A percentile compares a stretch with the other conserved stretches of the same genome.
These are phyloP conservation scores for Pantala flavescens DNA, from an alignment of 1,140 invertebrate species.

Conservation along the genomic window DNA sequence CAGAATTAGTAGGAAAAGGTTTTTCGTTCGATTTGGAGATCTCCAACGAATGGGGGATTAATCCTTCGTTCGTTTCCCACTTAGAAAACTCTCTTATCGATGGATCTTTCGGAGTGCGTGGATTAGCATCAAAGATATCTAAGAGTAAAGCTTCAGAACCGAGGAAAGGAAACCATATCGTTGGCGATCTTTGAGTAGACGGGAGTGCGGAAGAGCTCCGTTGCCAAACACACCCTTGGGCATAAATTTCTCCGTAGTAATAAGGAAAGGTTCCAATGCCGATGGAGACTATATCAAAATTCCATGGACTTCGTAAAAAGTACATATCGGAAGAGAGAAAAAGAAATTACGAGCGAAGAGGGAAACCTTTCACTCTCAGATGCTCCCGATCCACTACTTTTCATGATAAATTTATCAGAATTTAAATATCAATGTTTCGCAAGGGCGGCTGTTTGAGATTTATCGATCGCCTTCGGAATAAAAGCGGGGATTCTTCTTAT, in stretches of 20 bases:
- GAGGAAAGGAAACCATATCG: no score
- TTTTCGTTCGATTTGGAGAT: no score
- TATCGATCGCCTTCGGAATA: conserved; percentile 4
- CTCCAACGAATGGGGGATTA: no score
- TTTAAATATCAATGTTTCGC: conserved; percentile 4
- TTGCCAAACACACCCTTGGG: background rate
- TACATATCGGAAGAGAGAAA: no score
- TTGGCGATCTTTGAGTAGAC: no score
- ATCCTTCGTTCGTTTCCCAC: no score
- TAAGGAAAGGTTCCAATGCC: background rate
- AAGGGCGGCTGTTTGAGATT: background rate
- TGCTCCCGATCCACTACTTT: background rate
- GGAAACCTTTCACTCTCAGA: background rate
- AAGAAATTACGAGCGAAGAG: background rate
- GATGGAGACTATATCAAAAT: background rate
- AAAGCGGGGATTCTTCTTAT: background rate
- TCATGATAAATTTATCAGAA: background rate
- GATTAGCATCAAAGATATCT: no score
- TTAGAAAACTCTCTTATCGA: no score
- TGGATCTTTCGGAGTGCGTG: no score
- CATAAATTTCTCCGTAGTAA: background rate
- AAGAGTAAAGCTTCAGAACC: no score
- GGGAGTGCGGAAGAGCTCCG: background rate
- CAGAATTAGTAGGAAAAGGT: no score
- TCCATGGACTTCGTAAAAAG: no score